phyloP scores from a whole-genome alignment of 2,113 vertebrate species.

The Seriola rivoliana region DNA sequence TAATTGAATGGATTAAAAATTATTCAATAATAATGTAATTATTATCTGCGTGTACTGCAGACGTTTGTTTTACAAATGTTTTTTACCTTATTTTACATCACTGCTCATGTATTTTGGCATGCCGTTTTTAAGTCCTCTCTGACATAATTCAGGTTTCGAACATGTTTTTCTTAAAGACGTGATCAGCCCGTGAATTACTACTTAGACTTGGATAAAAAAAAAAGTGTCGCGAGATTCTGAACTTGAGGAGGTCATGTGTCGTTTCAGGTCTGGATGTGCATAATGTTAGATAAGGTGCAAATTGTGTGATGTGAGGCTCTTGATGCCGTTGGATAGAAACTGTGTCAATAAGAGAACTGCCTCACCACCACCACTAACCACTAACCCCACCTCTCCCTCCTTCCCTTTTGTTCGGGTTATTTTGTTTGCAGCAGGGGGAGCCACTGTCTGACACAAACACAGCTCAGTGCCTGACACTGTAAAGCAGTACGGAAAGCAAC shows the following conservation, averaged over 20 bases:
- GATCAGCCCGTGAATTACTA: not conserved
- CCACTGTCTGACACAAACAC: slow-evolving; percentile 75
- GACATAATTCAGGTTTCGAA: not conserved
- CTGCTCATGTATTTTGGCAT: not conserved
- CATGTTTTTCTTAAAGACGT: not conserved
- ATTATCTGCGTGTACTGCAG: not conserved
- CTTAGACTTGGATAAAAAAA: not conserved
- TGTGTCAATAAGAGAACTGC: slow-evolving; percentile 52
- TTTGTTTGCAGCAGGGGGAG: slow-evolving; percentile 81
- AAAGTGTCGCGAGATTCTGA: not conserved
- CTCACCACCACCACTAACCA: not conserved
- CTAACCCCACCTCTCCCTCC: not conserved
- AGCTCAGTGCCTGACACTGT: slow-evolving; percentile 34
- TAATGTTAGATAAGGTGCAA: slow-evolving; percentile 2
- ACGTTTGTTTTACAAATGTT: not conserved
- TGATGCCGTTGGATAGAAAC: slow-evolving; percentile 32
- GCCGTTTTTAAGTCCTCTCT: no score
- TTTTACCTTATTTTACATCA: not conserved
- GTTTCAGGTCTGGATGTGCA: not conserved
- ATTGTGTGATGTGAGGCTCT: slow-evolving; percentile 10
- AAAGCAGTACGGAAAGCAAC: slow-evolving; percentile 5
- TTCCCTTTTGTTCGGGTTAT: slow-evolving; percentile 22
- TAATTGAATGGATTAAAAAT: not conserved
- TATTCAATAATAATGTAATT: not conserved
- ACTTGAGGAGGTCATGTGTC: not conserved